phyloP scores from a whole-genome alignment of 2,113 vertebrate species.

The Thalassoma bifasciatum region DNA sequence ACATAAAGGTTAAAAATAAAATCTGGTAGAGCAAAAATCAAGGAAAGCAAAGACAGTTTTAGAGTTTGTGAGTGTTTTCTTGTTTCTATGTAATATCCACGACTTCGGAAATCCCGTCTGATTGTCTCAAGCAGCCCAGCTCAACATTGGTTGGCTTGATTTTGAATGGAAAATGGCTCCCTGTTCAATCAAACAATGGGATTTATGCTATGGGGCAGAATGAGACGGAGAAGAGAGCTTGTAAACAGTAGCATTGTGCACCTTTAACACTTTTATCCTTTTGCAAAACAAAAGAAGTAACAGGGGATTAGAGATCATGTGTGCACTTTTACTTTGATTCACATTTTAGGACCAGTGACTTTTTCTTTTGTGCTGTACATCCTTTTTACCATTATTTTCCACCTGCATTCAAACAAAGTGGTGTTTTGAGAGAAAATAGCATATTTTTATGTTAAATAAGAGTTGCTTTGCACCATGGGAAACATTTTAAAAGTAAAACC shows the following conservation, averaged over 20 bases:
- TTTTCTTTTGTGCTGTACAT: conserved; percentile 44
- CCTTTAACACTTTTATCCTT: conserved; percentile 14
- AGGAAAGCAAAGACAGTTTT: neutral
- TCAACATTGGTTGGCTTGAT: conserved; percentile 61
- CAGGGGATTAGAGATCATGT: neutral
- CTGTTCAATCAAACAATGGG: conserved; percentile 60
- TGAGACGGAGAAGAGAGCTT: conserved; percentile 71
- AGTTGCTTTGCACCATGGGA: neutral
- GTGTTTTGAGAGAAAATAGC: neutral
- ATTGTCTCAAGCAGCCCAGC: conserved; percentile 78
- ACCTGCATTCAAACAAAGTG: conserved; percentile 42
- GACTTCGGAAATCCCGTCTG: conserved; percentile 65
- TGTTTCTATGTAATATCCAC: conserved; percentile 4
- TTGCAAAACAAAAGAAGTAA: conserved; percentile 26
- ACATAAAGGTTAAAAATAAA: conserved; percentile 8
- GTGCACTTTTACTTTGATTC: conserved; percentile 1
- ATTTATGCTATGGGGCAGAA: conserved; percentile 49
- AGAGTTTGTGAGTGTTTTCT: conserved; percentile 12
- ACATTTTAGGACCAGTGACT: conserved; percentile 43
- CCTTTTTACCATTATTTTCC: neutral
- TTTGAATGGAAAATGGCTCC: conserved; percentile 62
- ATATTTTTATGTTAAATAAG: neutral
- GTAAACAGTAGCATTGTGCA: conserved; percentile 67
- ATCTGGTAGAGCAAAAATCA: conserved; percentile 21
- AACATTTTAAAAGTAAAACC: neutral